Percentiles rank a stretch among this genome's conserved stretches.
Conservation (phyloP, 53 echinoderm and acorn worm genomes). For the Apostichopus leukothele region DNA sequence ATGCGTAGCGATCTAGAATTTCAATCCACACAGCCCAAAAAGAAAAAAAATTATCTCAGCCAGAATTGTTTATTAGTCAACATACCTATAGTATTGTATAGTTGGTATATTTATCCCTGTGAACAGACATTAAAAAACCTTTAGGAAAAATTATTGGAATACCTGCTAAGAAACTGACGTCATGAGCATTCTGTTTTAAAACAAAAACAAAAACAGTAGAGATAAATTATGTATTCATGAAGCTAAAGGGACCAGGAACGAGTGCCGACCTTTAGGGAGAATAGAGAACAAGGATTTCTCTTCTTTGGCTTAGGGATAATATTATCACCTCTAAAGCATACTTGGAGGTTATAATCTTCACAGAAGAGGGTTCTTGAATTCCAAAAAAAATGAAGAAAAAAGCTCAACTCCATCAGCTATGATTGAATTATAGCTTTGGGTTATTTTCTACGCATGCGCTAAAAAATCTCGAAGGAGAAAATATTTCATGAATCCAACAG, state of each 20-base stretch:
- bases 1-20: constrained; percentile 10
- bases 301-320: neutral
- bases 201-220: neutral
- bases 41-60: neutral
- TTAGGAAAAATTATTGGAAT: neutral
- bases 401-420: neutral
- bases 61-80: too few relatives aligned
- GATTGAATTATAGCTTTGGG: neutral
- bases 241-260: neutral
- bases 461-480: too few relatives aligned
- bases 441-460: neutral
- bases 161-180: neutral
- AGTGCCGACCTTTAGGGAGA: too few relatives aligned
- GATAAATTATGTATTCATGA: neutral
- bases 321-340: constrained; percentile 2
- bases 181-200: neutral
- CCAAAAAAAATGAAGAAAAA: too few relatives aligned
- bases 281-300: neutral
- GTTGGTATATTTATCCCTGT: too few relatives aligned
- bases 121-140: neutral
- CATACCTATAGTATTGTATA: too few relatives aligned
- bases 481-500: too few relatives aligned
- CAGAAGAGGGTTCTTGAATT: neutral
- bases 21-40: neutral
- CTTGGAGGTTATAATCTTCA: constrained; percentile 12